A percentile compares a stretch with the other conserved stretches of the same genome.
These are phyloP conservation scores for Geococcyx californianus DNA, from an alignment of 2,113 vertebrate genomes.

Conservation along the genomic window DNA sequence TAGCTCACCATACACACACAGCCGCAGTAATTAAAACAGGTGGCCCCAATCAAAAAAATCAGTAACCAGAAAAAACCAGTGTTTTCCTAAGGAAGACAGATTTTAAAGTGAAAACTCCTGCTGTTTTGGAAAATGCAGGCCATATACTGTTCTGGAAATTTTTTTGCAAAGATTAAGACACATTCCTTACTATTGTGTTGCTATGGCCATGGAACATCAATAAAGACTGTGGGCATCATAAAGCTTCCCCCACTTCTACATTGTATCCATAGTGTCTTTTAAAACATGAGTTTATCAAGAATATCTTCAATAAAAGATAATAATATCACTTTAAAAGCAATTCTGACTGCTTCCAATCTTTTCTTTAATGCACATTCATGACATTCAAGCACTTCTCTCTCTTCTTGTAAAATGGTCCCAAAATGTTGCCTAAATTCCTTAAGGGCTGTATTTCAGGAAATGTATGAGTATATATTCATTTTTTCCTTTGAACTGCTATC, in stretches of 20 bases:
- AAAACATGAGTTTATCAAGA: conserved; percentile 85
- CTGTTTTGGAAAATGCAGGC: neutral
- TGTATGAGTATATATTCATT: neutral
- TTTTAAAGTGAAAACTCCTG: neutral
- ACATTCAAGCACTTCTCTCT: neutral
- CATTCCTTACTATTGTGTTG: conserved; percentile 82
- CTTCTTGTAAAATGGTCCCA: neutral
- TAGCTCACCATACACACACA: neutral
- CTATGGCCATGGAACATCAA: conserved; percentile 89
- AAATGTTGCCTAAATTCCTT: neutral
- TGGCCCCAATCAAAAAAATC: neutral
- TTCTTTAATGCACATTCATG: neutral
- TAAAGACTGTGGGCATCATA: conserved; percentile 95
- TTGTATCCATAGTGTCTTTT: conserved; percentile 91
- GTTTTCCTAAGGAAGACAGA: neutral
- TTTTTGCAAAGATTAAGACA: neutral
- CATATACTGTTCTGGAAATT: neutral
- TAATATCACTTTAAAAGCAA: neutral
- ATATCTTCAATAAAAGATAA: conserved; percentile 74
- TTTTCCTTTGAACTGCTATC: neutral
- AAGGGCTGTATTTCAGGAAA: neutral
- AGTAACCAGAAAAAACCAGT: neutral
- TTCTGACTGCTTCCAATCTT: neutral
- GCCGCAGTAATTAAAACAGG: neutral
- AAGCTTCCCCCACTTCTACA: conserved; percentile 87